A percentile compares a stretch with the other conserved stretches of the same genome.
Evolutionary conservation across 2,113 vertebrate genomes (phyloP).

Genomic region (Papio anubis): DNA sequence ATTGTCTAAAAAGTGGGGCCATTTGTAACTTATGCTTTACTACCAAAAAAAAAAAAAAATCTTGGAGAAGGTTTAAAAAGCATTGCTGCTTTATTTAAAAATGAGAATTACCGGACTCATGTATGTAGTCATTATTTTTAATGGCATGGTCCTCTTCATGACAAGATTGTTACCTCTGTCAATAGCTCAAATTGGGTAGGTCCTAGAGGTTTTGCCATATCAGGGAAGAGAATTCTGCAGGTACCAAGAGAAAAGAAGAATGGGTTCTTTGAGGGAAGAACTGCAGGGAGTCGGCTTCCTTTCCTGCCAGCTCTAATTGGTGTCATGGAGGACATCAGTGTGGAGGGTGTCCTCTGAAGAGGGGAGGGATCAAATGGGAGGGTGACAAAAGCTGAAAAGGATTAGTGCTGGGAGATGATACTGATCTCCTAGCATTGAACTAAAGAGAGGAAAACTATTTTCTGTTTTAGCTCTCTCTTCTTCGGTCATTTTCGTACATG

Average conservation of each 20-base stretch:
- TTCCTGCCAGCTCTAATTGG: conserved; percentile 9
- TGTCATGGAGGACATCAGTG: not conserved
- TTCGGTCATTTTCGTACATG: not conserved
- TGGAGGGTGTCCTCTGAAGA: not conserved
- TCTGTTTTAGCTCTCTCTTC: not conserved
- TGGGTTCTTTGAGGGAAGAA: not conserved
- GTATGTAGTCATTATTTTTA: not conserved
- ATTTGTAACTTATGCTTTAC: not conserved
- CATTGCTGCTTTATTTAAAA: not conserved
- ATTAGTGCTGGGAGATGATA: not conserved
- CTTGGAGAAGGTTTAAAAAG: not conserved
- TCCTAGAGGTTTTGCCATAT: not conserved
- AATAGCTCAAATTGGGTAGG: not conserved
- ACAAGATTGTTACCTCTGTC: not conserved
- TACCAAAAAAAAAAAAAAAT: not conserved
- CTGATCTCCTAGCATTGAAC: not conserved
- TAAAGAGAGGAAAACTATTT: not conserved
- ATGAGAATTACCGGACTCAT: not conserved
- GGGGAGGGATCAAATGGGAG: not conserved
- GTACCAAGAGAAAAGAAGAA: conserved; percentile 12
- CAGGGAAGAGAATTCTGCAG: not conserved
- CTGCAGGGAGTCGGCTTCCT: not conserved
- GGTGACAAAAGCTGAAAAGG: not conserved
- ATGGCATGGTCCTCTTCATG: not conserved
- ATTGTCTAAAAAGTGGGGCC: conserved; percentile 4